Evolutionary conservation across 1,140 invertebrate genomes (phyloP), one percentile per base, ranked within the genome.

Genomic region (Aphaenogaster rudis): DNA sequence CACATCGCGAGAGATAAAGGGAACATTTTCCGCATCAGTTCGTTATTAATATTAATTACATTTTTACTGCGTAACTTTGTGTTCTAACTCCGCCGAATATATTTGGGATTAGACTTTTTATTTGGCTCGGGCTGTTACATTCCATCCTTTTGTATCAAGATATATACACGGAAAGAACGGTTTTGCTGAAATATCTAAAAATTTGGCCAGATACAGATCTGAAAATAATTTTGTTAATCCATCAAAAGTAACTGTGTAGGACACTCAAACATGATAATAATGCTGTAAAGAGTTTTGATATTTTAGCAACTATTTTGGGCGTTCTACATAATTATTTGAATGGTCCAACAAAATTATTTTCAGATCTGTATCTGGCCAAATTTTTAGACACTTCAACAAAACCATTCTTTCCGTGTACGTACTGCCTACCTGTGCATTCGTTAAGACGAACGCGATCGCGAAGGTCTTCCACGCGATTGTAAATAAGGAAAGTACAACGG

Each of bases 401-500:
- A 28, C 28, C 28, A 28, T 28, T 28, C 28, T 28, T 28, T 28
- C 28, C 28, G 28, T 28, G 28, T 28, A 28, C 28, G 28, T 28
- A 28, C 28, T 28, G 28, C 28, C 0, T 36, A 28, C 6, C 39
- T 77, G 5, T 0, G 42, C 36, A 42, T 36, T 8, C 45, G 8
- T 28, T 28, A 28, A 28, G 28, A 28, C 28, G 28, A 33, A n/a
- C 39, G 21, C 15, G 67, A 15, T 4, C 8, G 28, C 17, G 13
- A 2, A 39, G 6, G 13, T 15, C 21, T 21, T 42, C 7, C 13
- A 63, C 3, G 7, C 4, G 72, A 66, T 45, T 52, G 42, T 66
- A 78, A 86, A 86, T 42, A 39, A 86, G 9, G 17, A 66, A 79
- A 33, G 42, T 61, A 33, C 52, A 78, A 78, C 42, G 5, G 36